Conservation (phyloP, 2,888 invertebrate species). For the Pristionchus arcanus region DNA sequence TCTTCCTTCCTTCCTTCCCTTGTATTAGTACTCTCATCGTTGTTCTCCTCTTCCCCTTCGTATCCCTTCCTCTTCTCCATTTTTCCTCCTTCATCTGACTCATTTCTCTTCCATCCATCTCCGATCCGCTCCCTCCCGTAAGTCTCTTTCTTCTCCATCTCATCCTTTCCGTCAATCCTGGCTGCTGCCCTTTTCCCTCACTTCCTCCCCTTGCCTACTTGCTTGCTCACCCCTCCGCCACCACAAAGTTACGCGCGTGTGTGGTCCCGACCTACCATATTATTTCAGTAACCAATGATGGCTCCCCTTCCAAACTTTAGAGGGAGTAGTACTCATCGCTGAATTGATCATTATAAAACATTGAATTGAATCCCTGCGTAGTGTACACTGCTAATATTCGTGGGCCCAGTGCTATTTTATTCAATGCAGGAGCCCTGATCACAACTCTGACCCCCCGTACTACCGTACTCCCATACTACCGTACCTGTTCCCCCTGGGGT, state of each 20-base stretch:
- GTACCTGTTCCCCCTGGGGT: slow-evolving; percentile 55
- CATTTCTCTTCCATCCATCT: slow-evolving; percentile 47
- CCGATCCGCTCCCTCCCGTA: neutral
- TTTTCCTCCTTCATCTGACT: slow-evolving; percentile 29
- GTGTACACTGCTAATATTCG: neutral
- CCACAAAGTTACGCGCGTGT: neutral
- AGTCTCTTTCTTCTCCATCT: slow-evolving; percentile 60
- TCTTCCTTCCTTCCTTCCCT: neutral
- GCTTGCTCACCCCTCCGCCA: neutral
- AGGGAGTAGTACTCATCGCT: no score
- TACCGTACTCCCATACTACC: neutral
- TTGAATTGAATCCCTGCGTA: no score
- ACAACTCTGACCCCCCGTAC: neutral
- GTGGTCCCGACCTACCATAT: neutral
- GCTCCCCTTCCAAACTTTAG: no score
- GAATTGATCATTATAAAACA: no score
- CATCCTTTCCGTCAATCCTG: slow-evolving; percentile 5
- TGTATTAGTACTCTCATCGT: slow-evolving; percentile 33
- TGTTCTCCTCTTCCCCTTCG: slow-evolving; percentile 1
- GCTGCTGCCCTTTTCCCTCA: no score
- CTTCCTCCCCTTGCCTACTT: neutral
- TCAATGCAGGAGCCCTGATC: neutral
- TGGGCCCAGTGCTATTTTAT: no score
- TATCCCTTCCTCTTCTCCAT: neutral
- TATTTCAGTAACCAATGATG: no score